Percentiles rank a stretch among this genome's conserved stretches.
Conservation (phyloP, 2,113 vertebrate species). For the Rhineura floridana region DNA sequence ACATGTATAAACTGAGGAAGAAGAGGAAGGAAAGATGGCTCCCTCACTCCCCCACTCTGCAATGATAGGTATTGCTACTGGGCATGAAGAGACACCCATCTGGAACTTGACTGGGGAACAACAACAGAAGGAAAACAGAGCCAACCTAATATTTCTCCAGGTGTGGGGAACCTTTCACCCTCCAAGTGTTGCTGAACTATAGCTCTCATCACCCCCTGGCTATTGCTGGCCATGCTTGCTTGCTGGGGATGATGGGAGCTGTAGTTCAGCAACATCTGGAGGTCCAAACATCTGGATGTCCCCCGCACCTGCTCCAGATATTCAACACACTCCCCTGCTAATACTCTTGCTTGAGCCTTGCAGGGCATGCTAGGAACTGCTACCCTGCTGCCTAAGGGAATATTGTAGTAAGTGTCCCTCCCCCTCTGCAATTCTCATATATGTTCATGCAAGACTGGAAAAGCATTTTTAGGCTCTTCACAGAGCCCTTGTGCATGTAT, state of each 20-base stretch:
- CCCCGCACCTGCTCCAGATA: no score
- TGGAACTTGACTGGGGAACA: background rate
- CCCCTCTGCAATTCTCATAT: background rate
- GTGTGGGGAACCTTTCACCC: no score
- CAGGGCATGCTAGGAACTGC: background rate
- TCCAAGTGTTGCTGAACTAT: no score
- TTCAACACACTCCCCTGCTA: background rate
- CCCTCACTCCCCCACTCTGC: background rate
- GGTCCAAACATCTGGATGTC: no score
- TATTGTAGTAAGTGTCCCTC: background rate
- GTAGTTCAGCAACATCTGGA: no score
- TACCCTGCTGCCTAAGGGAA: background rate
- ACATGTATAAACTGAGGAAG: no score
- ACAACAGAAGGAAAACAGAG: background rate
- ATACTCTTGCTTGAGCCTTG: background rate
- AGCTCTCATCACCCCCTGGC: no score
- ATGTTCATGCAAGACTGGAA: background rate
- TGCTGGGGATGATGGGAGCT: no score
- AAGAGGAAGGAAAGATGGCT: background rate
- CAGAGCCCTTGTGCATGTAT: background rate
- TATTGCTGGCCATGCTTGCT: no score
- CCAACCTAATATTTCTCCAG: no score
- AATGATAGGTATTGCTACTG: background rate
- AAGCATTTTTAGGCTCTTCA: background rate
- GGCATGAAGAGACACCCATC: background rate